phyloP scores from a whole-genome alignment of 1,140 invertebrate genomes.

The Procambarus virginalis region DNA sequence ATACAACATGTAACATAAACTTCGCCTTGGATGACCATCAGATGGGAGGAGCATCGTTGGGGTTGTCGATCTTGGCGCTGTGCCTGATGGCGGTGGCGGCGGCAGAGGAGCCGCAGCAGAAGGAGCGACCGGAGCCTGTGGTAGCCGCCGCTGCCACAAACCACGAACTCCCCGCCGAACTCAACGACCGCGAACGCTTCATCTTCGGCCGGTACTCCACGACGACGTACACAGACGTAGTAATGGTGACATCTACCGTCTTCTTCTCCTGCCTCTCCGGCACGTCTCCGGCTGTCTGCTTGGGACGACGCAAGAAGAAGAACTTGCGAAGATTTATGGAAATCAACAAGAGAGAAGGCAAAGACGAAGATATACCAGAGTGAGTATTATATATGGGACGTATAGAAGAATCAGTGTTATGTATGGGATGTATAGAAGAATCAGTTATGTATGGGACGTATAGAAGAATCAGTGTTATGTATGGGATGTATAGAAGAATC shows the following conservation, averaged over 20 bases:
- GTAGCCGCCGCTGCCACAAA: not conserved
- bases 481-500: too few relatives aligned
- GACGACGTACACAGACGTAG: slow-evolving; percentile 36
- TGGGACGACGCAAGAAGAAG: slow-evolving; percentile 3
- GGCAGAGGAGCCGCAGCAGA: not conserved
- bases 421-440: too few relatives aligned
- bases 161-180: not conserved
- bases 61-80: not conserved
- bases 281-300: not conserved
- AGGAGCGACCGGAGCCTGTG: not conserved
- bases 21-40: not conserved
- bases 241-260: slow-evolving; percentile 39
- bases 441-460: too few relatives aligned
- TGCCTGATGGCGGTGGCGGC: not conserved
- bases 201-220: slow-evolving; percentile 33
- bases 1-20: too few relatives aligned
- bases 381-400: too few relatives aligned
- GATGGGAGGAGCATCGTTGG: not conserved
- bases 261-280: slow-evolving; percentile 50
- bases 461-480: too few relatives aligned
- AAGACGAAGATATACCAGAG: too few relatives aligned
- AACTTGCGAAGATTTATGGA: not conserved
- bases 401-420: too few relatives aligned
- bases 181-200: slow-evolving; percentile 1
- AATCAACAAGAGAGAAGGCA: not conserved